Evolutionary conservation across 2,888 invertebrate genomes (phyloP), one percentile per base, ranked within the genome.

Genomic region (Ethmia dodecea): DNA sequence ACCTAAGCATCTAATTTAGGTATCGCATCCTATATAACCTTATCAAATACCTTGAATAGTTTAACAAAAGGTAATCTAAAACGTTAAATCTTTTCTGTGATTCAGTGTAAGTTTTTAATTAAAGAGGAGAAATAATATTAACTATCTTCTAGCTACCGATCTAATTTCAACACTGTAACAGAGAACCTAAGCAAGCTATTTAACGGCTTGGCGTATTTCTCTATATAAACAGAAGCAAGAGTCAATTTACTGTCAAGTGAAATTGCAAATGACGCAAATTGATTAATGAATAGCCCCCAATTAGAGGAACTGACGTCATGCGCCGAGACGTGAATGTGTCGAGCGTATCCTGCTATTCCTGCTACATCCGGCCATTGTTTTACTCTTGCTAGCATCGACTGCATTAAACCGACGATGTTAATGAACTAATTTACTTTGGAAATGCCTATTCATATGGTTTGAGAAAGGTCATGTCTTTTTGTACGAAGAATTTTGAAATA

Each of bases 311-410:
- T 68, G 66, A 67, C 68, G 68, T 70, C 68, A 69, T 47, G 36
- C 40, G 54, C 57, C 53, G 64, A 69, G 72, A 70, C 66, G 63
- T 57, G 55, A 68, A 69, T 67, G 63, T 60, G 65, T 55, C 65
- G 60, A 59, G 54, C 63, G 61, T 76, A 74, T 80, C 80, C 80
- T 50, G 54, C 47, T 38, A 39, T 33, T 49, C 47, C 48, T 65
- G 70, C 35, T 51, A 47, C 56, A 66, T 79, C 81, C 79, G 78
- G 60, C 64, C 61, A 72, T 77, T 76, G 75, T 76, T 66, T 60
- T 53, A 22, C 29, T 28, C 35, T 28, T 39, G 33, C 31, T 35
- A 28, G 14, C 9, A 40, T 33, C 24, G 13, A 30, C 18, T 33
- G 33, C 29, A 31, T 32, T 32, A 3, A 25, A 35, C 28, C 20